Evolutionary conservation across 2,797 vertebrate genomes (phyloP).

Genomic region (Acipenser transmontanus): DNA sequence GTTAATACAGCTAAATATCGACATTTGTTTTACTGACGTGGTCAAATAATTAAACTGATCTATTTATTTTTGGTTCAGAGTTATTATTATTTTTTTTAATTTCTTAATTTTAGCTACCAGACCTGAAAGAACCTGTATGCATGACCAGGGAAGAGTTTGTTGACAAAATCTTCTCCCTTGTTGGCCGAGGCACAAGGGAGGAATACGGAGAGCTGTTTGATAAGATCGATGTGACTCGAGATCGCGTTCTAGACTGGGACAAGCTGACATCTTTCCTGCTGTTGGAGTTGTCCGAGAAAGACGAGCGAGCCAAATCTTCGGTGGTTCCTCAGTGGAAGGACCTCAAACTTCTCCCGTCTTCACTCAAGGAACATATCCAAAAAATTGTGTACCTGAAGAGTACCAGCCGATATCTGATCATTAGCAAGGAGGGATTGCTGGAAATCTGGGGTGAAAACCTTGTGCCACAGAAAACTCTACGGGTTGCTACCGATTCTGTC

Average conservation of each 20-base stretch:
- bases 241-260: conserved; percentile 62
- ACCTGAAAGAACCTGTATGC: conserved; percentile 21
- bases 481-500: conserved; percentile 59
- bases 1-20: too few species aligned
- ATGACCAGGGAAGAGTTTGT: conserved; percentile 60
- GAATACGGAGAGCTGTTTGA: conserved; percentile 74
- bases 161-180: conserved; percentile 40
- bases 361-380: conserved; percentile 68
- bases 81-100: not conserved
- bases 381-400: conserved; percentile 63
- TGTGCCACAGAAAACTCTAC: conserved; percentile 54
- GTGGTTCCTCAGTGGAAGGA: conserved; percentile 59
- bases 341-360: conserved; percentile 50
- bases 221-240: conserved; percentile 56
- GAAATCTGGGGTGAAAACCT: conserved; percentile 63
- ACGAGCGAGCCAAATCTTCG: conserved; percentile 48
- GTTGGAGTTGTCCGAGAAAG: conserved; percentile 63
- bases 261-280: conserved; percentile 68
- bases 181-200: conserved; percentile 54
- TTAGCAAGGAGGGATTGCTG: conserved; percentile 67
- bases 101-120: not conserved
- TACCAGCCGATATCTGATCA: conserved; percentile 61
- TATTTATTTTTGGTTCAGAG: not conserved
- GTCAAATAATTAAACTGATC: too few species aligned
- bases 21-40: too few species aligned